Percentiles rank a stretch among this genome's conserved stretches.
These are phyloP conservation scores for Pachycephus smyrnensis DNA, from an alignment of 2,888 invertebrate species.

Conservation along the genomic window DNA sequence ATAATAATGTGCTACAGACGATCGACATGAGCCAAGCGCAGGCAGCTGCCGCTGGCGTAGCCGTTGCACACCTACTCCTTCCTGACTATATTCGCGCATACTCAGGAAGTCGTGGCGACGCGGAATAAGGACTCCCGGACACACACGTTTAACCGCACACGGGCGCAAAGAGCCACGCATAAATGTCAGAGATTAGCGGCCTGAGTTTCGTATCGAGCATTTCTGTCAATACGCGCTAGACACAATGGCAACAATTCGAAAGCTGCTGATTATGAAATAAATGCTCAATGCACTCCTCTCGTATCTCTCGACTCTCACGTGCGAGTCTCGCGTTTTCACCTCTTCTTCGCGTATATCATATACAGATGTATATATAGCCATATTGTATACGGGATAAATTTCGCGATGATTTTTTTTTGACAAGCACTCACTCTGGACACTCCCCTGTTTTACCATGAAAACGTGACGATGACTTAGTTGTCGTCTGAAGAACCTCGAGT, in stretches of 20 bases:
- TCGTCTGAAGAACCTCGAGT: not conserved
- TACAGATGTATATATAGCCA: not conserved
- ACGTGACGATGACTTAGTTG: not conserved
- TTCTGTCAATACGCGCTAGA: conserved; percentile 61
- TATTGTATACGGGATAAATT: not conserved
- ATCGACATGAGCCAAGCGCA: conserved; percentile 36
- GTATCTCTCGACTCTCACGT: conserved; percentile 30
- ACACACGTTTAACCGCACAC: conserved; percentile 20
- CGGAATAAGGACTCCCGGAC: conserved; percentile 16
- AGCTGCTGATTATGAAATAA: conserved; percentile 64
- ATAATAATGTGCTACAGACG: conserved; percentile 56
- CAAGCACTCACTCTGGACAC: not conserved
- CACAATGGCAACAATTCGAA: conserved; percentile 59
- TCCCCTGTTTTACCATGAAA: not conserved
- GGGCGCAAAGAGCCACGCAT: conserved; percentile 49
- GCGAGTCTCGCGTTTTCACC: not conserved
- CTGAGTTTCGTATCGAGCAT: conserved; percentile 61
- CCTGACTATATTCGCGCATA: conserved; percentile 22
- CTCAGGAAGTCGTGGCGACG: conserved; percentile 22
- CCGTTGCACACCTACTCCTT: conserved; percentile 43
- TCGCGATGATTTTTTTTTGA: not conserved
- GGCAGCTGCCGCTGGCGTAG: conserved; percentile 27
- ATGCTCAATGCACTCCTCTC: conserved; percentile 34
- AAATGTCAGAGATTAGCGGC: conserved; percentile 62
- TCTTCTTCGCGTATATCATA: not conserved